These are phyloP conservation scores for Exaiptasia diaphana DNA, from an alignment of 64 coral and sea anemone species.

Conservation along the genomic window DNA sequence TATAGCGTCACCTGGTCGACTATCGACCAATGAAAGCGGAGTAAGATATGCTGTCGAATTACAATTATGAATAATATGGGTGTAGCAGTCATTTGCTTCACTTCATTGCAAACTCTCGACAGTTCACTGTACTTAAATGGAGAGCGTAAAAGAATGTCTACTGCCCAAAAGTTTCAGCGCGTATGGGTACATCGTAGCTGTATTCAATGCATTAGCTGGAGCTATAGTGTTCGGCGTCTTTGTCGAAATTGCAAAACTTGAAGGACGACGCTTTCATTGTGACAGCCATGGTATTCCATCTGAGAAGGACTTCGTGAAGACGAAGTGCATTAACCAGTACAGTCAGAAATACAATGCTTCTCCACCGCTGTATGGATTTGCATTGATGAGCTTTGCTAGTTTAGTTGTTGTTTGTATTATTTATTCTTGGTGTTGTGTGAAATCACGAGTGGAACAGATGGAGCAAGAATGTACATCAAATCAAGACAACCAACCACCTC, in stretches of 20 bases:
- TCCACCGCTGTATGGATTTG: conserved; percentile 4
- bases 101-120: too few relatives aligned
- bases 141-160: conserved; percentile 27
- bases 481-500: conserved; percentile 26
- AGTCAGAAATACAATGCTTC: conserved; percentile 32
- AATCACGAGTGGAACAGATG: conserved; percentile 10
- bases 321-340: conserved; percentile 26
- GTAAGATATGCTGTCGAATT: too few relatives aligned
- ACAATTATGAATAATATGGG: too few relatives aligned
- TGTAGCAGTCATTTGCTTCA: too few relatives aligned
- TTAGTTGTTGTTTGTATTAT: neutral
- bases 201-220: neutral
- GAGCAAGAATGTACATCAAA: neutral
- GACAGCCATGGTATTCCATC: neutral
- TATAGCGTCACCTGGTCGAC: too few relatives aligned
- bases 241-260: neutral
- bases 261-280: conserved; percentile 23
- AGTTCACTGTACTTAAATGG: too few relatives aligned
- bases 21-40: too few relatives aligned
- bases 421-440: conserved; percentile 32
- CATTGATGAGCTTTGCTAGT: neutral
- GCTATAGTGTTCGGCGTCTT: neutral
- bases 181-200: conserved; percentile 18
- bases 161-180: conserved; percentile 10
- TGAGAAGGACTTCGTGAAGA: neutral